phyloP scores from a whole-genome alignment of 2,797 vertebrate genomes.

The Selene dorsalis region DNA sequence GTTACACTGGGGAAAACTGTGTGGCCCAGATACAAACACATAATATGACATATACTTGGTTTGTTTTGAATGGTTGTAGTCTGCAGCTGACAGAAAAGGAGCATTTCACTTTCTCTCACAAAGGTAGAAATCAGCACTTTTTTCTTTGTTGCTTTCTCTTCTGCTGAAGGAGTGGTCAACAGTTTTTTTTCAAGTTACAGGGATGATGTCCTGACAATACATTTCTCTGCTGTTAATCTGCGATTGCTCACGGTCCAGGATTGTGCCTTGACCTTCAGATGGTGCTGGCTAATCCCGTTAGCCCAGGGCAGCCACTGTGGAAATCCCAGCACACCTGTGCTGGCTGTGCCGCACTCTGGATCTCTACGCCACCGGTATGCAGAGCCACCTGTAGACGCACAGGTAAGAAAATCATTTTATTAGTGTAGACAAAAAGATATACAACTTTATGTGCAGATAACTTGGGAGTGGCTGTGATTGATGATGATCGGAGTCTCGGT shows the following conservation, averaged over 20 bases:
- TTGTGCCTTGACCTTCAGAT: slow-evolving; percentile 78
- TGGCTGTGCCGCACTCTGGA: slow-evolving; percentile 63
- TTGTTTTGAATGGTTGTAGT: neutral
- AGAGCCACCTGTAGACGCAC: slow-evolving; percentile 74
- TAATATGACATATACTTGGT: neutral
- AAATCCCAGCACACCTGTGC: slow-evolving; percentile 77
- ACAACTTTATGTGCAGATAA: too few species aligned
- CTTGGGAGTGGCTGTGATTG: neutral
- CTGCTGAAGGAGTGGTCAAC: neutral
- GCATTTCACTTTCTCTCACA: neutral
- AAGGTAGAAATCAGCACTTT: neutral
- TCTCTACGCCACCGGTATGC: slow-evolving; percentile 69
- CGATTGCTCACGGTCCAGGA: slow-evolving; percentile 58
- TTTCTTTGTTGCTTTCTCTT: neutral
- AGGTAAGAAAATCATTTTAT: slow-evolving; percentile 72
- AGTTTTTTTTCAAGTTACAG: slow-evolving; percentile 29
- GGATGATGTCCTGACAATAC: slow-evolving; percentile 28
- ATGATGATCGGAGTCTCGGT: neutral
- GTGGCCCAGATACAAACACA: slow-evolving; percentile 2
- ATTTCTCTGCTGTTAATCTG: slow-evolving; percentile 66
- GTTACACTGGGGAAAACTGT: too few species aligned
- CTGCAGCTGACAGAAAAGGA: neutral
- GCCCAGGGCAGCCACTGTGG: slow-evolving; percentile 52
- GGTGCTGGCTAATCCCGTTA: slow-evolving; percentile 83
- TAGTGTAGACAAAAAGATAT: neutral